Base-by-base conservation (phyloP, 2,888 invertebrate species). In the Perithous albicinctus region DNA sequence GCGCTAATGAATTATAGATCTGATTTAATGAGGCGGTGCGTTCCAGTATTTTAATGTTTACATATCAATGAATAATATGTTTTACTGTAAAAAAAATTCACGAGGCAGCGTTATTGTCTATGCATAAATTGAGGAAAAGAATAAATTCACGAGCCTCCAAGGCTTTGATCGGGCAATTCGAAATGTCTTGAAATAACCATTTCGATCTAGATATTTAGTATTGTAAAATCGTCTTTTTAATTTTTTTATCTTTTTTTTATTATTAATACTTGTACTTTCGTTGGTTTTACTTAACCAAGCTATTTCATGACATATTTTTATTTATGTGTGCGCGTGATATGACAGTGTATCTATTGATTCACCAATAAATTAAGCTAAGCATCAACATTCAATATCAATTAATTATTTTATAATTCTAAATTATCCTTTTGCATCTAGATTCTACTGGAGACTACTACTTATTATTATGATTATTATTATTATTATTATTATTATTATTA, bases 251-350 rank as follows among this genome's bases (percentile, higher is more conserved):
- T 35, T 46, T 51, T 41, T 59, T 73, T 74, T 23, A 26, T 70
- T 61, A 74, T 69, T 54, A 64, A 61, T 46, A 72, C 63, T 32
- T 79, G 61, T 76, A 43, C 61, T 67, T 54, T 70, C 54, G 70
- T 74, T 67, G 70, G 46, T 64, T n/a, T n/a, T 51, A 29, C 20
- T 70, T 59, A 35, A 83, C 51, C 48, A 51, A 56, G 56, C 41
- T 59, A 48, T 38, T 26, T 77, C 54, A 69, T 83, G 26, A 76
- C 18, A 51, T 72, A 29, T 64, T 80, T 85, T 88, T 87, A 88
- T 88, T 88, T 88, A 88, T 89, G 85, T 87, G 86, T 89, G 87
- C 84, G 78, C 81, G 87, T 89, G 87, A 86, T 59, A 81, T 85
- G 76, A 86, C 83, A 84, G 87, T 85, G 82, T 85, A 85, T 82